Conservation (phyloP, 2,888 invertebrate genomes). For the Pseudococcus longispinus region DNA sequence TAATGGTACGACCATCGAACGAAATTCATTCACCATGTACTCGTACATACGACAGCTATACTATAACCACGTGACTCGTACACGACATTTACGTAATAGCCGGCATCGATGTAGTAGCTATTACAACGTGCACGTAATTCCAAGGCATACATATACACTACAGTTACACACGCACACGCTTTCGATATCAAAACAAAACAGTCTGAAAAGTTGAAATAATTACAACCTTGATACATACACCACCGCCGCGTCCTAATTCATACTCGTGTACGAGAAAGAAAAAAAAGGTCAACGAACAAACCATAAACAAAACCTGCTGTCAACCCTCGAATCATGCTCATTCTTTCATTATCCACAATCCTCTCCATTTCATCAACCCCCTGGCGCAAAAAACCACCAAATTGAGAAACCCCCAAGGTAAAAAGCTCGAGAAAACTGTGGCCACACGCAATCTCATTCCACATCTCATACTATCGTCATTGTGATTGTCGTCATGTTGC, state of each 20-base stretch:
- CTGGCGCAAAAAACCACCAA: background rate
- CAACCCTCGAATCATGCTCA: background rate
- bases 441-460: no score
- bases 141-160: background rate
- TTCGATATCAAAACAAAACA: constrained; percentile 14
- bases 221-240: constrained; percentile 25
- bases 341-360: background rate
- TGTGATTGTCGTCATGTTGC: no score
- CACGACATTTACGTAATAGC: background rate
- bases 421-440: background rate
- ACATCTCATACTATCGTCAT: no score
- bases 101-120: background rate
- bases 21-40: background rate
- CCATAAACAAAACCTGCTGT: constrained; percentile 14
- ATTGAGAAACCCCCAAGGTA: background rate
- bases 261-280: background rate
- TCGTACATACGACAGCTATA: background rate
- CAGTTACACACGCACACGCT: background rate
- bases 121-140: background rate
- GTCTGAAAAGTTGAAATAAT: constrained; percentile 35
- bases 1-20: background rate
- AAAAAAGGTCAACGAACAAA: constrained; percentile 32
- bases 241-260: constrained; percentile 12
- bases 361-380: background rate
- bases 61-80: background rate